Percentiles rank a stretch among this genome's conserved stretches.
Conservation (phyloP, 2,797 vertebrate genomes). For the Micromesistius poutassou region DNA sequence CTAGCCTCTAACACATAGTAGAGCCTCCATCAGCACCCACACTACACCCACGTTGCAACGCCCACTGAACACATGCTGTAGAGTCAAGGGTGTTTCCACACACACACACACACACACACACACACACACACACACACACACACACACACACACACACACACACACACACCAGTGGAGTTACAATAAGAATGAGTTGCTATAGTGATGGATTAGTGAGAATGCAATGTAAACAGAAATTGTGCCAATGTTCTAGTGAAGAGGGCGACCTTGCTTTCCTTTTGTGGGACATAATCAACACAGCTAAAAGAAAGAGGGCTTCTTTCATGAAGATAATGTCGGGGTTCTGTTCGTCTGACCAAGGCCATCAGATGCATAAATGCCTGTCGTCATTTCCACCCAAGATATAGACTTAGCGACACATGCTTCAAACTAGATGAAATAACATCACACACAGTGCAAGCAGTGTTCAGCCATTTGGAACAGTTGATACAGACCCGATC, state of each 20-base stretch:
- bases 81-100: neutral
- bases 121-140: neutral
- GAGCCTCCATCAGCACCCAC: neutral
- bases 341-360: neutral
- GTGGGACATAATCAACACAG: neutral
- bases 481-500: neutral
- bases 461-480: neutral
- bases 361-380: neutral
- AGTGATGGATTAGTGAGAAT: constrained; percentile 52
- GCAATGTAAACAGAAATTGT: constrained; percentile 63
- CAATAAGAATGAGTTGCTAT: constrained; percentile 58
- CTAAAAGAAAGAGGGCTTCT: neutral
- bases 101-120: neutral
- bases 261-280: neutral
- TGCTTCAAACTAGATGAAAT: no score
- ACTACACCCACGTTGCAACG: neutral
- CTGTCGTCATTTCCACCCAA: neutral
- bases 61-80: constrained; percentile 1
- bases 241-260: constrained; percentile 37
- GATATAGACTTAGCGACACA: neutral
- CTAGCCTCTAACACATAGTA: neutral
- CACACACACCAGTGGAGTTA: constrained; percentile 48
- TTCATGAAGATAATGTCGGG: neutral
- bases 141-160: constrained; percentile 25
- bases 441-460: neutral